Evolutionary conservation across 2,797 vertebrate species (phyloP), one percentile per base, ranked within the genome.

Genomic region (Gallinago solitaria): DNA sequence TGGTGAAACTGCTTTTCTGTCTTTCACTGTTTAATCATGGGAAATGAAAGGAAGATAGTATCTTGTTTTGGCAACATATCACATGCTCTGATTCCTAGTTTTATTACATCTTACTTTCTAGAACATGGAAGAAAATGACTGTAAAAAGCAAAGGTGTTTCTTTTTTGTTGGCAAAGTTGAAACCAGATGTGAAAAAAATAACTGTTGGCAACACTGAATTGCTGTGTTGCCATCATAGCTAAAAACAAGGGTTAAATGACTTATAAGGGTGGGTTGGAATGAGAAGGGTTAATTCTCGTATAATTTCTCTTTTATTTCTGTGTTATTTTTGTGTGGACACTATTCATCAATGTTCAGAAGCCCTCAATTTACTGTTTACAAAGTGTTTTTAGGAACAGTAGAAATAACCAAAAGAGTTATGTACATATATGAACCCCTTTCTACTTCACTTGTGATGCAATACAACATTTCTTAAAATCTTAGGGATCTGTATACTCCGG

Each of bases 341-440:
- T 15, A 56, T 73, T 86, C 24, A 56, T 77, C 50, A 75, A 7
- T 70, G 30, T 78, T 86, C 54, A 81, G 50, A 95, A 93, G 50
- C 51, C 41, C 33, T 64, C 47, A 57, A 11, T 85, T 75, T 89
- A 60, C 76, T 91, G 75, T 87, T 95, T 89, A 91, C 65, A 51
- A 75, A 78, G 10, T 92, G 69, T 75, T 95, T 89, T 83, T 83
- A 92, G 82, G 65, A 91, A 86, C 89, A 90, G 50, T 87, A 54
- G 37, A 93, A 92, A 65, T 77, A 90, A 74, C 30, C 53, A 64
- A 24, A 86, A 48, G 17, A 50, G 57, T 43, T 64, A 21, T 63
- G 7, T 41, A 43, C 32, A 41, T 20, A 54, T 51, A 21, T 16
- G 23, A 83, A 57, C 12, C 16, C 25, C 91, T 75, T 89, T 93